Percentiles rank a stretch among this genome's conserved stretches.
Evolutionary conservation across 2,797 vertebrate species (phyloP).

Genomic region (Pterois miles): DNA sequence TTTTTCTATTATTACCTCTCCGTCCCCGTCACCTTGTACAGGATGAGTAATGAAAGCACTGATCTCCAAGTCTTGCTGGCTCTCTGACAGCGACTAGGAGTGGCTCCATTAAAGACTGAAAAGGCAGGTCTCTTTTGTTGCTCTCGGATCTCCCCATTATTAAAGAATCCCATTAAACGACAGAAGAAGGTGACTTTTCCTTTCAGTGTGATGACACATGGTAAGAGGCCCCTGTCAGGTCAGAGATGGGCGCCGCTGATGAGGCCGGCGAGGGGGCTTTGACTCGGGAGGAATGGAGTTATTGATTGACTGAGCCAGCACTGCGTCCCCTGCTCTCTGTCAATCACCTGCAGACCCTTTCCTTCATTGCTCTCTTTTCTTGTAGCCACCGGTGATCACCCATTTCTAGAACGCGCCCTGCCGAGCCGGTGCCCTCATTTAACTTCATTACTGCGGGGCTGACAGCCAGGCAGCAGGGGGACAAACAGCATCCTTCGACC

Average conservation of each 20-base stretch:
- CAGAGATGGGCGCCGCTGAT: conserved; percentile 62
- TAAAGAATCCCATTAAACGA: conserved; percentile 81
- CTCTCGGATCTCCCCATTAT: conserved; percentile 74
- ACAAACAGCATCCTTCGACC: conserved; percentile 65
- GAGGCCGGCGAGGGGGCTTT: conserved; percentile 36
- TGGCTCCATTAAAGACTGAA: conserved; percentile 76
- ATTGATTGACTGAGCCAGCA: conserved; percentile 81
- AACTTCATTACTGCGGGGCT: conserved; percentile 81
- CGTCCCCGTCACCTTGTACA: conserved; percentile 38
- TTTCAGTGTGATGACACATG: conserved; percentile 80
- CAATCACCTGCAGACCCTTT: conserved; percentile 69
- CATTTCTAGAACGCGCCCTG: conserved; percentile 44
- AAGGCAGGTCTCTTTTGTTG: conserved; percentile 67
- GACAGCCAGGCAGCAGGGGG: conserved; percentile 73
- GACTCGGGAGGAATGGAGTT: conserved; percentile 56
- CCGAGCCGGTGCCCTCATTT: conserved; percentile 75
- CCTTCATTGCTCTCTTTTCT: conserved; percentile 49
- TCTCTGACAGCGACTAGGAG: conserved; percentile 38
- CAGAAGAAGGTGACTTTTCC: conserved; percentile 84
- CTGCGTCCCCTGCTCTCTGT: conserved; percentile 67
- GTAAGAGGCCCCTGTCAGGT: conserved; percentile 70
- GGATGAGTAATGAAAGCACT: conserved; percentile 65
- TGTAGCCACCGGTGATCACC: conserved; percentile 53
- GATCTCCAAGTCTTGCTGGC: conserved; percentile 54
- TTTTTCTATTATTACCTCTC: conserved; percentile 8